phyloP scores from a whole-genome alignment of 2,113 vertebrate genomes.

The Plotosus lineatus region DNA sequence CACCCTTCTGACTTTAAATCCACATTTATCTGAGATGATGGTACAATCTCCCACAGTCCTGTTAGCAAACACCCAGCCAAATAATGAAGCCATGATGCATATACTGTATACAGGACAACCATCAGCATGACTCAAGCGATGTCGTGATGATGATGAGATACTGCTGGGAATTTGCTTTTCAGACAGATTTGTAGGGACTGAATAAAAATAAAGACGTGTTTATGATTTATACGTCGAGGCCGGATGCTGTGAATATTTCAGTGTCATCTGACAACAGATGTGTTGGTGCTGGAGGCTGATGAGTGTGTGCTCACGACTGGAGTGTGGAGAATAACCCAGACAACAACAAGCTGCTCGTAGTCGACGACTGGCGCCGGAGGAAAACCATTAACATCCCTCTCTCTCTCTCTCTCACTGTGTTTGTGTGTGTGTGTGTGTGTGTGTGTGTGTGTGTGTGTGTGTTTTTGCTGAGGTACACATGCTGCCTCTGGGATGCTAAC shows the following conservation, averaged over 20 bases:
- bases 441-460: too few relatives aligned
- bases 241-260: background rate
- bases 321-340: slow-evolving; percentile 3
- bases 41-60: background rate
- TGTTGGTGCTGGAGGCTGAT: slow-evolving; percentile 6
- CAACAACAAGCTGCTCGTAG: background rate
- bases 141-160: background rate
- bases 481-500: too few relatives aligned
- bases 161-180: background rate
- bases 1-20: background rate
- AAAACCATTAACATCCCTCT: too few relatives aligned
- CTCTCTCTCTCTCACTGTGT: too few relatives aligned
- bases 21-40: background rate
- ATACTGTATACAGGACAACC: background rate
- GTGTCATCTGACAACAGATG: slow-evolving; percentile 21
- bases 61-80: background rate
- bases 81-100: background rate
- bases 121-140: background rate
- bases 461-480: too few relatives aligned
- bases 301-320: slow-evolving; percentile 11
- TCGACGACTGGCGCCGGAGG: background rate
- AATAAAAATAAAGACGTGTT: background rate
- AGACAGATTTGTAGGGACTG: background rate
- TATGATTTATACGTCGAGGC: background rate
- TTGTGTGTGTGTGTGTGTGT: too few relatives aligned